phyloP scores from a whole-genome alignment of 2,888 invertebrate genomes.

The Drosophila setosimentum region DNA sequence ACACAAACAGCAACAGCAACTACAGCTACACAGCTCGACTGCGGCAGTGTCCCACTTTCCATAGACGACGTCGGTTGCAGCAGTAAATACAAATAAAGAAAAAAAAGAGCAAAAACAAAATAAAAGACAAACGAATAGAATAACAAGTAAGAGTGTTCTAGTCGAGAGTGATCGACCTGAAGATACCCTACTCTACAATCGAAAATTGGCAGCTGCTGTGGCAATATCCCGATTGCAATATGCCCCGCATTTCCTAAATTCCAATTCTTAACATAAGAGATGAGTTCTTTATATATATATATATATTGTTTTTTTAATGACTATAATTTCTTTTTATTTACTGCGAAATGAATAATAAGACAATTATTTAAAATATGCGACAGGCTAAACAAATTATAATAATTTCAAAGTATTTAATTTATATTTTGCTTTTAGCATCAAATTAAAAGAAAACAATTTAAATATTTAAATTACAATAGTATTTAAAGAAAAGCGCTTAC shows the following conservation, averaged over 20 bases:
- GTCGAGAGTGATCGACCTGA: not conserved
- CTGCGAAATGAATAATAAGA: not conserved
- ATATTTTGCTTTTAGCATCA: not conserved
- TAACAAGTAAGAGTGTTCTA: constrained; percentile 12
- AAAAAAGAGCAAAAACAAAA: constrained; percentile 9
- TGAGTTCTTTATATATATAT: not conserved
- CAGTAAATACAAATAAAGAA: constrained; percentile 42
- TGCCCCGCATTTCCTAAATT: not conserved
- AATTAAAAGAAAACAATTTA: not conserved
- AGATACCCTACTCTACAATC: not conserved
- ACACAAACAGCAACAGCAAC: constrained; percentile 4
- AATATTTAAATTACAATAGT: not conserved
- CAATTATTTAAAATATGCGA: not conserved
- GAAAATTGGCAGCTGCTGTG: not conserved
- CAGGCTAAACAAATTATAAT: not conserved
- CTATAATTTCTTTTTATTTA: too few relatives aligned
- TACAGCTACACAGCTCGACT: constrained; percentile 24
- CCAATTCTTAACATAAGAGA: not conserved
- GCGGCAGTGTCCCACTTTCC: constrained; percentile 77
- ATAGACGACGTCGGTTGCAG: constrained; percentile 60
- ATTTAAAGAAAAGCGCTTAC: too few relatives aligned
- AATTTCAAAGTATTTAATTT: too few relatives aligned
- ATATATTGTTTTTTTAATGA: too few relatives aligned
- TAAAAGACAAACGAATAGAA: constrained; percentile 35
- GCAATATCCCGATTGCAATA: not conserved